phyloP scores from a whole-genome alignment of 2,888 invertebrate species.

The Hyposoter didymator region DNA sequence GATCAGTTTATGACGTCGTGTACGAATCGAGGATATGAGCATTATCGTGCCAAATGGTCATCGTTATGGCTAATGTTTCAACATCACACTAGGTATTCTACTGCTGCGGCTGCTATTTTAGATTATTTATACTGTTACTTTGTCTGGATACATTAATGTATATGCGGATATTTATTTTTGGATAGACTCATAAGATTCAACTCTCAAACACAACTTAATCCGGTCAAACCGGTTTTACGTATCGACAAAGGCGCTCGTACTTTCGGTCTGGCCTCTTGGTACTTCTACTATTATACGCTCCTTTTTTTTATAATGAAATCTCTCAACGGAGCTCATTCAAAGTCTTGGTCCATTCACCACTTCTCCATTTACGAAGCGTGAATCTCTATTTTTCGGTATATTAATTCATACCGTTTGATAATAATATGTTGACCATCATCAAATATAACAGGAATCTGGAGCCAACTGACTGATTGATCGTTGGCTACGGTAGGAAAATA shows the following conservation, averaged over 20 bases:
- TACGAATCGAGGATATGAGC: background rate
- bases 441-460: conserved; percentile 17
- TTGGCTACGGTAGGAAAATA: conserved; percentile 23
- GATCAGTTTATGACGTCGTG: conserved; percentile 16
- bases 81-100: background rate
- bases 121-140: conserved; percentile 4
- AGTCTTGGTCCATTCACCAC: conserved; percentile 51
- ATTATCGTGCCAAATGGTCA: conserved; percentile 22
- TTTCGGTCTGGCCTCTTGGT: conserved; percentile 44
- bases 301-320: conserved; percentile 34
- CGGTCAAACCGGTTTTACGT: conserved; percentile 62
- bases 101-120: conserved; percentile 1
- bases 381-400: conserved; percentile 16
- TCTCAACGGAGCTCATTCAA: conserved; percentile 49
- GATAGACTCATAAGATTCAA: conserved; percentile 19
- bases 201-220: conserved; percentile 56
- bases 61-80: conserved; percentile 36
- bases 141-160: background rate
- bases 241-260: conserved; percentile 39
- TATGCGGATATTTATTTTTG: conserved; percentile 15
- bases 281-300: conserved; percentile 35
- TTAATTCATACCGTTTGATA: background rate
- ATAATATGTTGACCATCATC: conserved; percentile 26
- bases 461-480: conserved; percentile 18
- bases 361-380: conserved; percentile 14